These are phyloP conservation scores for Odocoileus virginianus DNA, from an alignment of 2,113 vertebrate genomes.

Conservation along the genomic window DNA sequence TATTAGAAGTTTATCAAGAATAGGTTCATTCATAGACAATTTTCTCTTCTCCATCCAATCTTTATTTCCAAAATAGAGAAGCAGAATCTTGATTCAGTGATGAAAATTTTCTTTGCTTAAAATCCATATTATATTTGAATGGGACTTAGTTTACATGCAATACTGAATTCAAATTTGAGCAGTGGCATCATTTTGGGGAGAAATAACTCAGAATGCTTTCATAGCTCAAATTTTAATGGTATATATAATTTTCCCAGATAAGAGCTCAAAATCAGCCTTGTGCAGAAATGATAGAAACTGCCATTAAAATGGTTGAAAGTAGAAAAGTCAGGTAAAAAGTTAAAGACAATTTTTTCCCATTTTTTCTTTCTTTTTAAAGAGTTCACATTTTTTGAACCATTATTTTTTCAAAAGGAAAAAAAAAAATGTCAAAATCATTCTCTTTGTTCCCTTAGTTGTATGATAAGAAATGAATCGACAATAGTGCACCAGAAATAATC, in stretches of 20 bases:
- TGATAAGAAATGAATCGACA: background rate
- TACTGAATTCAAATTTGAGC: background rate
- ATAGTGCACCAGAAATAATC: background rate
- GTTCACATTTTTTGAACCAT: background rate
- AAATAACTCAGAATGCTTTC: background rate
- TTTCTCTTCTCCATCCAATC: constrained; percentile 29
- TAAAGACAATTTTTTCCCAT: background rate
- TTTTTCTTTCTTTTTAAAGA: background rate
- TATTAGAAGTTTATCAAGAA: constrained; percentile 54
- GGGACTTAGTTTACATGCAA: constrained; percentile 15
- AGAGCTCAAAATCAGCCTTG: background rate
- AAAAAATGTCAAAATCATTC: background rate
- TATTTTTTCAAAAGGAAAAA: background rate
- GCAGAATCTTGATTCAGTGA: background rate
- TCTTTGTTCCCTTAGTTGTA: background rate
- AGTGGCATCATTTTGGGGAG: background rate
- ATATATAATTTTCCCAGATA: background rate
- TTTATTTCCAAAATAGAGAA: constrained; percentile 45
- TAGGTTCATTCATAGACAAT: constrained; percentile 17
- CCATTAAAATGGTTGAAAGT: constrained; percentile 9
- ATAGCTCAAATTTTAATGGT: constrained; percentile 7
- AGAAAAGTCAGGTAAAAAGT: background rate
- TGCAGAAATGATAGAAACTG: constrained; percentile 11
- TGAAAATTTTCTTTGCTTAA: constrained; percentile 37
- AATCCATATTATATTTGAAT: constrained; percentile 15